A percentile compares a stretch with the other conserved stretches of the same genome.
phyloP scores from a whole-genome alignment of 2,888 invertebrate genomes.

The Phyto melanocephala region DNA sequence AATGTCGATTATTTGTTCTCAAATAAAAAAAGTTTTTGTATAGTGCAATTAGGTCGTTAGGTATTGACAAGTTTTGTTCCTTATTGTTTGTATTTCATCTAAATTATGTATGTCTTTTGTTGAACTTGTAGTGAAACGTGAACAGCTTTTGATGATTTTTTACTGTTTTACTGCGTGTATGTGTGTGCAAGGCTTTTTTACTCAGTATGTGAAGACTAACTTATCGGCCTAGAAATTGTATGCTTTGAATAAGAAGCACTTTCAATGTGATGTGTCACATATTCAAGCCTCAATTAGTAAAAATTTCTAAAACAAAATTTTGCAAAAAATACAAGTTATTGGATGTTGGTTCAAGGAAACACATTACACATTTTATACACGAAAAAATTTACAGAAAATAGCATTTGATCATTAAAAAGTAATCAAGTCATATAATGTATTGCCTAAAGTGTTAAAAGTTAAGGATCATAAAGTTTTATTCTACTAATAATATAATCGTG shows the following conservation, averaged over 20 bases:
- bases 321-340: background rate
- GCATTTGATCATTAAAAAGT: background rate
- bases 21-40: background rate
- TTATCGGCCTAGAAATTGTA: background rate
- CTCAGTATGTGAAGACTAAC: background rate
- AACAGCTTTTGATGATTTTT: constrained; percentile 48
- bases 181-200: background rate
- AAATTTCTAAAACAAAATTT: background rate
- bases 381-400: background rate
- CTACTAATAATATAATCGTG: no score
- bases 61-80: background rate
- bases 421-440: no score
- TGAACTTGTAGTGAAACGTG: constrained; percentile 18
- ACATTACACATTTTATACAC: constrained; percentile 19
- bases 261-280: constrained; percentile 9
- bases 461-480: no score
- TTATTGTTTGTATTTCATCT: background rate
- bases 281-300: background rate
- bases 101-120: background rate
- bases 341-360: constrained; percentile 23
- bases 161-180: background rate
- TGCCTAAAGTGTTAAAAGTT: no score
- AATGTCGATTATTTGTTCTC: background rate
- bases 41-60: constrained; percentile 2
- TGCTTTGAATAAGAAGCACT: no score